Evolutionary conservation across 2,888 invertebrate species (phyloP), one percentile per base, ranked within the genome.

Genomic region (Pristionchus fissidentatus): DNA sequence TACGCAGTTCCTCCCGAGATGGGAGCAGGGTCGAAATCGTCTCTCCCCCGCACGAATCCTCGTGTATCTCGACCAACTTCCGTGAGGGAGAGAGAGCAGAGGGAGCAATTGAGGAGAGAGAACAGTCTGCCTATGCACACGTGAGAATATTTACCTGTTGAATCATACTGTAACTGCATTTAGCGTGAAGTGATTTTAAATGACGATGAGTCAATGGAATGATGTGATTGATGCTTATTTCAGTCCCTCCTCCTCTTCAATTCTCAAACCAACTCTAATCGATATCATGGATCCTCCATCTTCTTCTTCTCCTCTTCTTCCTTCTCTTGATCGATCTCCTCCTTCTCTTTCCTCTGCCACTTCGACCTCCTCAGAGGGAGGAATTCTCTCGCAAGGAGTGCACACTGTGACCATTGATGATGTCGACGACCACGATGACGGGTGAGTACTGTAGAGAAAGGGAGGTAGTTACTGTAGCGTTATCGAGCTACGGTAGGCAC

Each of bases 1-100:
- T 88, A 87, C 83, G 84, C 87, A 4, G 85, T 85, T 26, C 87
- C 88, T 49, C 87, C 88, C 19, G 88, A 87, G 13, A 38, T 57
- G 38, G 22, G 38, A 3, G 26, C 79, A 7, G 57, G 55, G 3
- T 41, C 49, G 13, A 60, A 57, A 35, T 32, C 55, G 38, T 70
- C 70, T 35, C 66, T 62, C 32, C 62, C 80, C 35, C 77, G 80
- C 26, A 80, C 80, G 19, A 80, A 80, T 57, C 80, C 80, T 35
- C 80, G 80, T 26, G 60, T 80, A 32, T 57, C 57, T 57, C 80
- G 80, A 38, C 60, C 57, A 32, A 41, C 57, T 26, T 60, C 80
- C 22, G 80, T 41, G 41, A 57, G 29, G 80, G 60, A 80, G 60
- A 32, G 73, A 73, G 73, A 73, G 41, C 73, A 73, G 73, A 73